These are phyloP conservation scores for Drosophila leontia DNA, from an alignment of 1,140 invertebrate species.

Conservation along the genomic window DNA sequence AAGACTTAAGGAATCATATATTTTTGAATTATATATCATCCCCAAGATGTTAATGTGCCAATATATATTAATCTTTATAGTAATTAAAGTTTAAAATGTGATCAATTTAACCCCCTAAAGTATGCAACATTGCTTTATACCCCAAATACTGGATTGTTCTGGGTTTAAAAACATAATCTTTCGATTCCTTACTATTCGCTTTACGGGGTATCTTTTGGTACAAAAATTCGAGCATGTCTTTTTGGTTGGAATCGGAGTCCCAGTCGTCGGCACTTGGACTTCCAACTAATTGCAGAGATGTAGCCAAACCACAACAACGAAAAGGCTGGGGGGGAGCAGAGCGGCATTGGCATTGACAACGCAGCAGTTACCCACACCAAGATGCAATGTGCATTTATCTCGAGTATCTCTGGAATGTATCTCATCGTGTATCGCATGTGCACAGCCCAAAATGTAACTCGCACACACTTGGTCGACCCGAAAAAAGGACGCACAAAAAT, in stretches of 20 bases:
- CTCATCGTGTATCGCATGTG: conserved; percentile 59
- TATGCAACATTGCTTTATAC: neutral
- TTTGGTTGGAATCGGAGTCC: conserved; percentile 3
- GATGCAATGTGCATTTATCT: conserved; percentile 61
- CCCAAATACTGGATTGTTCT: no score
- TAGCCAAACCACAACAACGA: conserved; percentile 38
- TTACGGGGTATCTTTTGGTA: neutral
- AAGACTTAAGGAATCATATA: no score
- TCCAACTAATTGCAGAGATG: conserved; percentile 70
- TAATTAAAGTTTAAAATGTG: neutral
- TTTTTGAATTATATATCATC: neutral
- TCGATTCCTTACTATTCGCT: no score
- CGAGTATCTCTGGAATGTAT: conserved; percentile 77
- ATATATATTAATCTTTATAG: neutral
- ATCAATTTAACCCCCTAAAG: neutral
- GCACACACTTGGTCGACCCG: conserved; percentile 9
- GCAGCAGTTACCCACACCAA: conserved; percentile 30
- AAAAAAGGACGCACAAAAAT: conserved; percentile 74
- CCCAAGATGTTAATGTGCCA: neutral
- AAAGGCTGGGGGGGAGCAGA: conserved; percentile 2
- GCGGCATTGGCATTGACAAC: conserved; percentile 57
- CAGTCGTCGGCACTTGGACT: conserved; percentile 45
- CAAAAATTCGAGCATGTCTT: neutral
- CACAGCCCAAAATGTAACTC: conserved; percentile 68
- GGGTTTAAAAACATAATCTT: neutral